Conservation (phyloP, 2,113 vertebrate species). For the Oxygymnocypris stewartii region DNA sequence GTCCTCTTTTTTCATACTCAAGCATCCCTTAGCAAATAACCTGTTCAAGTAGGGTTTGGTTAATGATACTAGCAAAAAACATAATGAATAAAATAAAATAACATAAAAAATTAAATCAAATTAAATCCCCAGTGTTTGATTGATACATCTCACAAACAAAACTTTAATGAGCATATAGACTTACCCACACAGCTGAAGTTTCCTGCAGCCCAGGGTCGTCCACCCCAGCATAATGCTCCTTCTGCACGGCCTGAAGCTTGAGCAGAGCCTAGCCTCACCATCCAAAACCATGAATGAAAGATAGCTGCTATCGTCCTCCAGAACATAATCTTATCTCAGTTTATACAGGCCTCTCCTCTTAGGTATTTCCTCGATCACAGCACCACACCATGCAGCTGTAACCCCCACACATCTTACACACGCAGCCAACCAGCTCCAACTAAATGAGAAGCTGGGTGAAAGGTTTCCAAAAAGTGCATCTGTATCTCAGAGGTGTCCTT, state of each 20-base stretch:
- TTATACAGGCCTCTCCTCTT: conserved; percentile 43
- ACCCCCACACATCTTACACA: conserved; percentile 42
- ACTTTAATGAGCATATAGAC: not conserved
- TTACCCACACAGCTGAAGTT: conserved; percentile 69
- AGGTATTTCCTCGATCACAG: conserved; percentile 65
- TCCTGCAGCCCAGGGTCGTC: conserved; percentile 57
- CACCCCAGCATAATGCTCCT: conserved; percentile 67
- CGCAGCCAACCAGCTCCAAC: conserved; percentile 3
- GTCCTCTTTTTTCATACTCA: no score
- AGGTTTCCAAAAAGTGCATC: not conserved
- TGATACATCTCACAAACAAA: not conserved
- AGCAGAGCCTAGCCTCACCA: conserved; percentile 65
- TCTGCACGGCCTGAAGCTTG: not conserved
- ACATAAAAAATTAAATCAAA: no score
- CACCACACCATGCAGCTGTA: conserved; percentile 56
- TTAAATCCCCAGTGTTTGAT: not conserved
- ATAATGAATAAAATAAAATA: no score
- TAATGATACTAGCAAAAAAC: no score
- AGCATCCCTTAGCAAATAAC: no score
- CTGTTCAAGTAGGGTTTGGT: no score
- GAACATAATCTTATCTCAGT: conserved; percentile 75
- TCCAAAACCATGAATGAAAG: conserved; percentile 60
- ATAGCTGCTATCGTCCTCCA: conserved; percentile 65
- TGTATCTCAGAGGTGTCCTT: conserved; percentile 20
- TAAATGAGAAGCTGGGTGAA: not conserved